Base-by-base conservation (phyloP, 2,888 invertebrate species). In the Argyresthia goedartella region DNA sequence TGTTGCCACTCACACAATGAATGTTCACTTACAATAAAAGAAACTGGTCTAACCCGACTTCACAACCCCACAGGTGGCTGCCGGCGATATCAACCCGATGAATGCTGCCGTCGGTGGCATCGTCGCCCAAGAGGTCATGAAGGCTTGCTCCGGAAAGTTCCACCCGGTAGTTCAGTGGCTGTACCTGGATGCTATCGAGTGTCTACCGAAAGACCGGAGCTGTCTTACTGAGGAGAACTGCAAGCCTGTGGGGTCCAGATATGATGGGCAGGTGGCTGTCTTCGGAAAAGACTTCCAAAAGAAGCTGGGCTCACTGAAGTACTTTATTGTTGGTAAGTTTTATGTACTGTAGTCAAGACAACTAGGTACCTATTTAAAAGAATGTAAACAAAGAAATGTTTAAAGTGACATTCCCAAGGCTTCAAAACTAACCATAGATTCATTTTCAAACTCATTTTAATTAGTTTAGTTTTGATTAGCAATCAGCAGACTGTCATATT, bases 81-180 rank as follows among this genome's bases (percentile, higher is more conserved):
- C 92, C 6, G 97, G 96, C 2, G 92, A 94, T 66, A 76, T 95
- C 36, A 94, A 93, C 69, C 98, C 99, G 0, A 91, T 99, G 84
- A 95, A 96, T 70, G 97, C 97, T 0, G 93, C 95, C 0, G 93
- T 99, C 62, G 99, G 99, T 50, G 99, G 99, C 15, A 90, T 98
- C 52, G 95, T 98, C 6, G 99, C 99, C 25, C 99, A 99, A 81
- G 99, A 99, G 85, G 97, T 95, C n/a, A 93, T 99, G 93, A 99
- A 99, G 86, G 98, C 97, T 0, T 97, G 96, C 80, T 95, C 95
- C 45, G 98, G 98, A 53, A 98, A 98, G 78, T 99, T 98, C 80
- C 91, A 92, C 59, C 98, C 98, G 0, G 93, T 99, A 57, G 88
- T 89, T 65, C 97, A 99, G 71, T 99, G 95, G 94, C 77, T 98